Conservation (phyloP, 1,140 invertebrate species). For the Heliothis subflexa region DNA sequence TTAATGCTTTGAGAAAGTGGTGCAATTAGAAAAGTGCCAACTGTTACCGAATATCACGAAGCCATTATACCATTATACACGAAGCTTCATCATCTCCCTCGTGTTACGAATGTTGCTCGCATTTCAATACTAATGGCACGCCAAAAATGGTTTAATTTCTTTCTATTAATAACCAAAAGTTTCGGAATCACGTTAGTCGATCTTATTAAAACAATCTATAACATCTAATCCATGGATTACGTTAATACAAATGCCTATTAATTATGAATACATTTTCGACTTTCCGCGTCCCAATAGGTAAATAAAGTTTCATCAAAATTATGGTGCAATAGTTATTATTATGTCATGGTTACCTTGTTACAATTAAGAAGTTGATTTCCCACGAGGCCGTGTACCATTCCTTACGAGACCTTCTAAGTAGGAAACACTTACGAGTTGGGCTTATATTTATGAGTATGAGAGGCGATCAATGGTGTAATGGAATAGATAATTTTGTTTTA, state of each 20-base stretch:
- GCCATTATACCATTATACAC: constrained; percentile 2
- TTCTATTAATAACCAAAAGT: neutral
- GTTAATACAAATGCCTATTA: constrained; percentile 21
- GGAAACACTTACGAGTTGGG: constrained; percentile 19
- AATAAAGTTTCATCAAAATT: constrained; percentile 21
- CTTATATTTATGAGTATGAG: neutral
- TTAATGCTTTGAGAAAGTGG: neutral
- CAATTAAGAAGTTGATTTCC: constrained; percentile 31
- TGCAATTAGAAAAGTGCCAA: neutral
- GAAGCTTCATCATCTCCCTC: neutral
- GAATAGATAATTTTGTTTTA: constrained; percentile 23
- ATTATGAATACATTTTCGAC: constrained; percentile 7
- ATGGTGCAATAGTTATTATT: constrained; percentile 13
- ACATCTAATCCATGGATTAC: constrained; percentile 4
- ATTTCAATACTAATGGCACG: neutral
- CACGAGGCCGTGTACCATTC: constrained; percentile 30
- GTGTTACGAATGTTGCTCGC: constrained; percentile 13
- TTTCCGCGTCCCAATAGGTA: constrained; percentile 13
- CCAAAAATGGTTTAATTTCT: neutral
- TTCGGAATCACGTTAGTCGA: neutral
- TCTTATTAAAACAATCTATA: neutral
- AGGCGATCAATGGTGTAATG: constrained; percentile 16
- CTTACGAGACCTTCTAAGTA: constrained; percentile 24
- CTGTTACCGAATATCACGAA: constrained; percentile 19
- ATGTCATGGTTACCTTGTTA: constrained; percentile 34